Percentiles rank a stretch among this genome's conserved stretches.
Conservation (phyloP, 2,888 invertebrate genomes). For the Phengaris alcon region DNA sequence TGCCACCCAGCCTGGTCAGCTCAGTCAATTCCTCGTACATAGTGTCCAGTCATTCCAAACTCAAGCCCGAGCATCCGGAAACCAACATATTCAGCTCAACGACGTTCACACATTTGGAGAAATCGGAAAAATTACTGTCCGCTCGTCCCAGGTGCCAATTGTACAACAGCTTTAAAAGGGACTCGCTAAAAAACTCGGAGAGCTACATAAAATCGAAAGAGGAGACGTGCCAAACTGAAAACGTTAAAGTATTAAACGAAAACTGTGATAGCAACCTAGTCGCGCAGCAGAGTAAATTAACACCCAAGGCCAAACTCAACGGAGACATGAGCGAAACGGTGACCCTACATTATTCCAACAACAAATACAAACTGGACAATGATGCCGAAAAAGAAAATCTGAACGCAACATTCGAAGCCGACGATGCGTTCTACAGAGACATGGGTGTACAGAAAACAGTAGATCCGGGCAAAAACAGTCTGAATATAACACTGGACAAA, state of each 20-base stretch:
- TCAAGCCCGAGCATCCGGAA: slow-evolving; percentile 53
- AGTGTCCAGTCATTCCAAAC: slow-evolving; percentile 56
- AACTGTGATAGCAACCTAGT: slow-evolving; percentile 53
- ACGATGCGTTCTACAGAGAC: slow-evolving; percentile 68
- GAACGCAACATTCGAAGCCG: slow-evolving; percentile 58
- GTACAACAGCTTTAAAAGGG: slow-evolving; percentile 62
- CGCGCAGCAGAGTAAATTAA: slow-evolving; percentile 44
- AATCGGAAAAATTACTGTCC: slow-evolving; percentile 63
- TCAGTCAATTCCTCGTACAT: slow-evolving; percentile 71
- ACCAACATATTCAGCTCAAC: slow-evolving; percentile 67
- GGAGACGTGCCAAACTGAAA: slow-evolving; percentile 66
- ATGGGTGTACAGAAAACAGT: slow-evolving; percentile 58
- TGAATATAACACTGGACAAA: slow-evolving; percentile 69
- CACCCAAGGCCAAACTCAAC: slow-evolving; percentile 49
- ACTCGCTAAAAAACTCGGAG: slow-evolving; percentile 60
- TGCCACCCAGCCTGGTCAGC: slow-evolving; percentile 69
- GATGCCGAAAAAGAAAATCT: slow-evolving; percentile 70
- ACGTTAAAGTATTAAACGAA: slow-evolving; percentile 63
- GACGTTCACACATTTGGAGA: slow-evolving; percentile 69
- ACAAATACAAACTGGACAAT: slow-evolving; percentile 56
- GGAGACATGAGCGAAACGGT: slow-evolving; percentile 64
- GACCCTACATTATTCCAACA: slow-evolving; percentile 66
- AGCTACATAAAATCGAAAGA: slow-evolving; percentile 69
- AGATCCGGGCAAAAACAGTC: slow-evolving; percentile 54
- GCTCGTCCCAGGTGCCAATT: slow-evolving; percentile 59